Percentiles rank a stretch among this genome's conserved stretches.
phyloP scores from a whole-genome alignment of 2,797 vertebrate species.

The Lepus oiostolus region DNA sequence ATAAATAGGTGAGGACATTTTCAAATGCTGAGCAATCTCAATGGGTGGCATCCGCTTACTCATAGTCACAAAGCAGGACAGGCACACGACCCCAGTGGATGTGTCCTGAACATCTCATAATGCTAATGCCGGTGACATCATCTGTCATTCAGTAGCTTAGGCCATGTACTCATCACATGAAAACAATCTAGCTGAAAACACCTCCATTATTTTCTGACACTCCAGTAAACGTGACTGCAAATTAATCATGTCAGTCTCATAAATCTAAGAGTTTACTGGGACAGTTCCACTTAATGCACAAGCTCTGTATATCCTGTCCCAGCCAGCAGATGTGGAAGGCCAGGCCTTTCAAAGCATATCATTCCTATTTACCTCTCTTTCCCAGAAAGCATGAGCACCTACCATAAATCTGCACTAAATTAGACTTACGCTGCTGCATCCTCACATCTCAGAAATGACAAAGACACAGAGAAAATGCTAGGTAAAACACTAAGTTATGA shows the following conservation, averaged over 20 bases:
- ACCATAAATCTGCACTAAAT: not conserved
- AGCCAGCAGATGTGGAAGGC: not conserved
- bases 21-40: conserved; percentile 17
- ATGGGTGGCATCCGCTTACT: not conserved
- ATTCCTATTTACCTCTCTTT: not conserved
- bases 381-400: not conserved
- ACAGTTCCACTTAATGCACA: not conserved
- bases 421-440: not conserved
- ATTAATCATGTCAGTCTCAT: not conserved
- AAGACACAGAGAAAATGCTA: conserved; percentile 36
- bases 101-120: not conserved
- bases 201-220: conserved; percentile 27
- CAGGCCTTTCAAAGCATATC: not conserved
- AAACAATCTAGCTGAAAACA: conserved; percentile 23
- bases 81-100: not conserved
- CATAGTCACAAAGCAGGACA: not conserved
- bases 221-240: conserved; percentile 12
- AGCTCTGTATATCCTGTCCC: not conserved
- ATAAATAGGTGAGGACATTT: not conserved
- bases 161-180: not conserved
- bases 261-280: not conserved
- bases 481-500: not conserved
- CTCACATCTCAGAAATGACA: conserved; percentile 36
- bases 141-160: not conserved
- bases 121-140: not conserved